These are phyloP conservation scores for Zygothrica quintamaculata DNA, from an alignment of 2,888 invertebrate species.

Conservation along the genomic window DNA sequence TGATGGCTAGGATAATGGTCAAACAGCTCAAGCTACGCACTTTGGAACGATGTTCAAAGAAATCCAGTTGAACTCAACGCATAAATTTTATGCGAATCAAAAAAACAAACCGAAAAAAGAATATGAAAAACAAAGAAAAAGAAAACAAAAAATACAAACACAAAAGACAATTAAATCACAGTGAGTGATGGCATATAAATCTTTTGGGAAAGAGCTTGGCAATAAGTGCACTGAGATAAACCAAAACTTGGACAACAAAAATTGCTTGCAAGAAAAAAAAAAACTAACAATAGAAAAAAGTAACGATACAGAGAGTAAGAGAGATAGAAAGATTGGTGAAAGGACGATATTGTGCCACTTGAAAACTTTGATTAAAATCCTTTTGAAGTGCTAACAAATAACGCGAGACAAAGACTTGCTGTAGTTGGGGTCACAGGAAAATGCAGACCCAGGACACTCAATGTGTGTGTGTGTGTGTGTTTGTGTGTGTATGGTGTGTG, in stretches of 20 bases:
- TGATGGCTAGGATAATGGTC: slow-evolving; percentile 36
- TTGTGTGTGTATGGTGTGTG: slow-evolving; percentile 44
- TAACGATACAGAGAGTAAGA: background rate
- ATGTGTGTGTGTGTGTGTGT: background rate
- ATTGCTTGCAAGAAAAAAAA: slow-evolving; percentile 8
- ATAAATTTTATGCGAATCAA: slow-evolving; percentile 36
- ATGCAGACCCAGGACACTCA: slow-evolving; percentile 1
- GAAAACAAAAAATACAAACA: slow-evolving; percentile 10
- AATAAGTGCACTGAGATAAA: slow-evolving; percentile 45
- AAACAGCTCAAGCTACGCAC: slow-evolving; percentile 1
- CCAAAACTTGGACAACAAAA: slow-evolving; percentile 45
- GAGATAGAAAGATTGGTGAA: background rate
- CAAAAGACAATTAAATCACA: slow-evolving; percentile 72
- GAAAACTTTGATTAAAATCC: slow-evolving; percentile 78
- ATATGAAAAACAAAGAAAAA: slow-evolving; percentile 17
- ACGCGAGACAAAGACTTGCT: slow-evolving; percentile 68
- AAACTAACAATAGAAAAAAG: background rate
- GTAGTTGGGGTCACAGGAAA: slow-evolving; percentile 1
- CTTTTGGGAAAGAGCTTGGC: slow-evolving; percentile 25
- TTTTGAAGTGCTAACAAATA: slow-evolving; percentile 78
- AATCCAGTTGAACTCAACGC: slow-evolving; percentile 34
- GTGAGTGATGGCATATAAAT: slow-evolving; percentile 68
- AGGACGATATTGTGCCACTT: slow-evolving; percentile 59
- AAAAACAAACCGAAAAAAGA: slow-evolving; percentile 5
- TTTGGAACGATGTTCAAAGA: slow-evolving; percentile 17